Evolutionary conservation across 2,797 vertebrate species (phyloP).

Genomic region (Nothura maculosa): DNA sequence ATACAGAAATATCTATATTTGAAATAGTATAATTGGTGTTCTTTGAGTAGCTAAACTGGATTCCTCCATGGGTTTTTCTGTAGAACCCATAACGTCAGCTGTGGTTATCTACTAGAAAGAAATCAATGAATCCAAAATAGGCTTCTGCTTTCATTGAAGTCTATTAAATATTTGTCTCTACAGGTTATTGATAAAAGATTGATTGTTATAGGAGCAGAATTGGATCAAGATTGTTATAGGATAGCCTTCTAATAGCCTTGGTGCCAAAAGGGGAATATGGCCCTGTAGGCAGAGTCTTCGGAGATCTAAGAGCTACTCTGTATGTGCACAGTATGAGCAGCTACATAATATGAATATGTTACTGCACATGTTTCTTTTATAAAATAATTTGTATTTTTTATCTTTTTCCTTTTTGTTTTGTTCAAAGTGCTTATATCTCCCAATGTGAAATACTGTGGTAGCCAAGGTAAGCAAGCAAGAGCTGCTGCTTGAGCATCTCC

Average conservation of each 20-base stretch:
- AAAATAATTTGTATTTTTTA: background rate
- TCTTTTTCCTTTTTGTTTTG: background rate
- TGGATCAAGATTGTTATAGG: background rate
- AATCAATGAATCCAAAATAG: background rate
- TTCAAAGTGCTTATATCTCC: background rate
- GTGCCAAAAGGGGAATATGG: background rate
- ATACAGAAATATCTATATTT: background rate
- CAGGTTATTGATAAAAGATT: background rate
- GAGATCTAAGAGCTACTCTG: background rate
- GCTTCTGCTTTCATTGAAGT: background rate
- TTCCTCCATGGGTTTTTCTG: background rate
- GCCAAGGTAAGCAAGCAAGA: background rate
- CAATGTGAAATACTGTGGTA: fast-evolving
- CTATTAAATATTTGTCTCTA: background rate
- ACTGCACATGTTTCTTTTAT: background rate
- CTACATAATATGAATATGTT: background rate
- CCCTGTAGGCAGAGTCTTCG: background rate
- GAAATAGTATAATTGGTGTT: background rate
- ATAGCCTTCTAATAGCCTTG: background rate
- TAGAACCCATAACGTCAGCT: background rate
- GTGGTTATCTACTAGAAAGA: slow-evolving; percentile 5
- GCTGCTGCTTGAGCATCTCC: background rate
- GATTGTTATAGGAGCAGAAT: background rate
- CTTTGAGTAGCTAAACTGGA: background rate
- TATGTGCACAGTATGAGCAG: background rate